Evolutionary conservation across 2,888 invertebrate species (phyloP).

Genomic region (Rhogogaster chlorosoma): DNA sequence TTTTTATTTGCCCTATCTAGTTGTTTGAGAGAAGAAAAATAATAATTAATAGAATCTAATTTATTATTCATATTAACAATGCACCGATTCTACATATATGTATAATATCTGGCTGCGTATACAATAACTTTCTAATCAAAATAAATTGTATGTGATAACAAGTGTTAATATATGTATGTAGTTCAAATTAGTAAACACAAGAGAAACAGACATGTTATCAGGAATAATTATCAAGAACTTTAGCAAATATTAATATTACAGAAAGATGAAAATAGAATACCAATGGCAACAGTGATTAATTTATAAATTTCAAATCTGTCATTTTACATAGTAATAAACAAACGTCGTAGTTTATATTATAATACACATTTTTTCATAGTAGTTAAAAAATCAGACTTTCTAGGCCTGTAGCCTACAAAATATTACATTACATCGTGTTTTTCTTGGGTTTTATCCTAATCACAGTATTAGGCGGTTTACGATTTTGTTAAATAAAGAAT

Average conservation of each 20-base stretch:
- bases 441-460: constrained; percentile 70
- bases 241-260: constrained; percentile 1
- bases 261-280: constrained; percentile 14
- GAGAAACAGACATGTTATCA: neutral
- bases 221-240: constrained; percentile 4
- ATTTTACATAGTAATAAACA: constrained; percentile 74
- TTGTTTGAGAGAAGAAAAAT: neutral
- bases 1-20: constrained; percentile 64
- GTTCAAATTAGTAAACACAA: constrained; percentile 8
- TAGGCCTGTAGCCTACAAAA: constrained; percentile 74
- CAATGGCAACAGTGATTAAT: constrained; percentile 65
- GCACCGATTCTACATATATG: constrained; percentile 26
- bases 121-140: constrained; percentile 3
- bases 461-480: constrained; percentile 74
- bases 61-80: constrained; percentile 33
- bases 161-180: constrained; percentile 8
- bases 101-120: constrained; percentile 10
- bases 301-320: constrained; percentile 76
- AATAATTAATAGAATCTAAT: constrained; percentile 28
- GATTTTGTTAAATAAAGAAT: constrained; percentile 67
- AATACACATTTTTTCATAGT: constrained; percentile 73
- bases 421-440: constrained; percentile 60
- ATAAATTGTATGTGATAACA: constrained; percentile 23
- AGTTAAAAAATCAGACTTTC: constrained; percentile 77
- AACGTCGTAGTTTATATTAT: constrained; percentile 74